Percentiles rank a stretch among this genome's conserved stretches.
Evolutionary conservation across 2,113 vertebrate species (phyloP).

Genomic region (Rhynchopsitta pachyrhyncha): DNA sequence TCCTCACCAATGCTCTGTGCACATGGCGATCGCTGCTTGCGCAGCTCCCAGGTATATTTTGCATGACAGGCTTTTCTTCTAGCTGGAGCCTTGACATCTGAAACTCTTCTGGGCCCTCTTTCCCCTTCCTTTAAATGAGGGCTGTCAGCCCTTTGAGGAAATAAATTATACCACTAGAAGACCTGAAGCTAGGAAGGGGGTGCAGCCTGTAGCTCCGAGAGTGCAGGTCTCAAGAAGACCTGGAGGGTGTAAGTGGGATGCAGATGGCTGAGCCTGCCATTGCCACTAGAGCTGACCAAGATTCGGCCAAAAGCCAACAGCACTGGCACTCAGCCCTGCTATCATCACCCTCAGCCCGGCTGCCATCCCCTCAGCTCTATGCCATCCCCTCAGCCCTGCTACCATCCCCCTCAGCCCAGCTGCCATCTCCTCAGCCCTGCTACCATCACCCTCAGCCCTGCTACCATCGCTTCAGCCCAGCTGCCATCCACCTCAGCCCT

Average conservation of each 20-base stretch:
- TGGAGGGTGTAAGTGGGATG: no score
- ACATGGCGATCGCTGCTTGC: rapidly evolving
- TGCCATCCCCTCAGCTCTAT: no score
- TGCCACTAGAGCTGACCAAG: not conserved
- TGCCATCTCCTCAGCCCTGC: no score
- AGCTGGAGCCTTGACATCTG: not conserved
- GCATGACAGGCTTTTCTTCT: not conserved
- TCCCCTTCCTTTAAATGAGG: not conserved
- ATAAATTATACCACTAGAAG: not conserved
- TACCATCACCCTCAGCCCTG: no score
- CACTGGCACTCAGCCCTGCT: no score
- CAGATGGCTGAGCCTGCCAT: not conserved
- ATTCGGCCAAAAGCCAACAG: not conserved
- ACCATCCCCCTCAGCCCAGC: rapidly evolving
- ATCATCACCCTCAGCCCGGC: rapidly evolving
- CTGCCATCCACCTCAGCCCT: no score
- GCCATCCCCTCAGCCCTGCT: no score
- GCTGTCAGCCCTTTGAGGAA: not conserved
- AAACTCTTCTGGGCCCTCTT: not conserved
- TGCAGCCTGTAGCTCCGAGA: not conserved
- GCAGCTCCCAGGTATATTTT: not conserved
- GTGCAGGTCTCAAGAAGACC: not conserved
- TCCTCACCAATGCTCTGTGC: rapidly evolving
- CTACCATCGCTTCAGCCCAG: no score
- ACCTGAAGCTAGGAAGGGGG: not conserved